Evolutionary conservation across 2,888 invertebrate species (phyloP).

Genomic region (Scaptomyza flava): DNA sequence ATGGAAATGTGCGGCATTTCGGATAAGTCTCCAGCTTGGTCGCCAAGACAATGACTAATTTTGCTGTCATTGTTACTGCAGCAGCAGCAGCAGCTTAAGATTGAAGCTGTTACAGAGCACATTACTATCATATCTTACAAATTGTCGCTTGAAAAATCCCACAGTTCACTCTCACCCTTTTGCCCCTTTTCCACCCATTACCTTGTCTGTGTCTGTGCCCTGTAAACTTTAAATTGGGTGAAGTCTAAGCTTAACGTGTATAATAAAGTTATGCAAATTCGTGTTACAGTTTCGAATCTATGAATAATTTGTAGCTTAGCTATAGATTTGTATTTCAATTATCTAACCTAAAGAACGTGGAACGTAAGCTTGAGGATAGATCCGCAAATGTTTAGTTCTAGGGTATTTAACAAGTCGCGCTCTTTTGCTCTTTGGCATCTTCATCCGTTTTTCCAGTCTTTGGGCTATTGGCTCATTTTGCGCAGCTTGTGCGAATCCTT

Average conservation of each 20-base stretch:
- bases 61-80: slow-evolving; percentile 62
- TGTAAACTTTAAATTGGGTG: neutral
- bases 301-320: neutral
- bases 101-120: slow-evolving; percentile 47
- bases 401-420: slow-evolving; percentile 1
- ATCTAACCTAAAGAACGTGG: neutral
- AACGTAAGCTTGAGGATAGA: no score
- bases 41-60: slow-evolving; percentile 69
- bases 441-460: neutral
- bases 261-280: slow-evolving; percentile 16
- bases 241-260: neutral
- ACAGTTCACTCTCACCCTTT: neutral
- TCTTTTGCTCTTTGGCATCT: neutral
- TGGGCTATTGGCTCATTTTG: slow-evolving; percentile 40
- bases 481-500: slow-evolving; percentile 69
- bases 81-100: neutral
- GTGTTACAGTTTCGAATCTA: neutral
- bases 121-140: slow-evolving; percentile 77
- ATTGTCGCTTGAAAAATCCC: slow-evolving; percentile 58
- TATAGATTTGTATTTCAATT: neutral
- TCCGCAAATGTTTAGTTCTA: neutral
- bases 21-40: slow-evolving; percentile 21
- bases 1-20: slow-evolving; percentile 41
- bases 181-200: no score
- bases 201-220: slow-evolving; percentile 2